phyloP scores from a whole-genome alignment of 1,140 invertebrate species.

The Drosophila asahinai region DNA sequence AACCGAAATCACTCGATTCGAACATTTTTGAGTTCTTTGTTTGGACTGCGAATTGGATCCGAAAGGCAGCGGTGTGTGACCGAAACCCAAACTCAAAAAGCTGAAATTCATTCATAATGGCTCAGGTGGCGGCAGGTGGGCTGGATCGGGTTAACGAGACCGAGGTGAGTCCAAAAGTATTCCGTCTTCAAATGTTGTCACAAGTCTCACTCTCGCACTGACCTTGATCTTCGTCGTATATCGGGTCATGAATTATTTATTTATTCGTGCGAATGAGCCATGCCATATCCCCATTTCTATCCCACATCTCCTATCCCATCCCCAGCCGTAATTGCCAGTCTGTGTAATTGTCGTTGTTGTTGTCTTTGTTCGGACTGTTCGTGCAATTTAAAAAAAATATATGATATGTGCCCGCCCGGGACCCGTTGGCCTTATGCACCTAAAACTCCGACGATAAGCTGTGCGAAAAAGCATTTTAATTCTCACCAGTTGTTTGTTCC shows the following conservation, averaged over 20 bases:
- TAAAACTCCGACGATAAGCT: conserved; percentile 39
- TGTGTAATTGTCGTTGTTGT: conserved; percentile 29
- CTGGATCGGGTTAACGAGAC: conserved; percentile 44
- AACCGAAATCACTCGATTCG: conserved; percentile 14
- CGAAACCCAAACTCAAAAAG: conserved; percentile 23
- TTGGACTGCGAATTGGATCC: neutral
- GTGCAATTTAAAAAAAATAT: conserved; percentile 26
- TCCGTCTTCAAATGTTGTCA: conserved; percentile 9
- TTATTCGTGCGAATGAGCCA: conserved; percentile 13
- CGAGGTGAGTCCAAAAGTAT: conserved; percentile 47
- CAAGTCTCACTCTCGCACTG: conserved; percentile 3
- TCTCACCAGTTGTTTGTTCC: conserved; percentile 32
- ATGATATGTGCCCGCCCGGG: conserved; percentile 6
- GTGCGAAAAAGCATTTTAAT: conserved; percentile 45
- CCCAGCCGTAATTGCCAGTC: conserved; percentile 26
- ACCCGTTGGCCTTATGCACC: conserved; percentile 37
- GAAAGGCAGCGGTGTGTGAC: conserved; percentile 51
- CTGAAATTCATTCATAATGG: conserved; percentile 41
- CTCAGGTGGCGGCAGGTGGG: conserved; percentile 32
- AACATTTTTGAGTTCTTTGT: conserved; percentile 31
- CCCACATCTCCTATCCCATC: neutral
- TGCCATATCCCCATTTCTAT: conserved; percentile 27
- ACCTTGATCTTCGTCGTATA: conserved; percentile 49
- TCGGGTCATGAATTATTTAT: conserved; percentile 45
- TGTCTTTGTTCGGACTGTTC: conserved; percentile 42